These are phyloP conservation scores for Lordiphosa andalusiaca DNA, from an alignment of 2,888 invertebrate genomes.

Conservation along the genomic window DNA sequence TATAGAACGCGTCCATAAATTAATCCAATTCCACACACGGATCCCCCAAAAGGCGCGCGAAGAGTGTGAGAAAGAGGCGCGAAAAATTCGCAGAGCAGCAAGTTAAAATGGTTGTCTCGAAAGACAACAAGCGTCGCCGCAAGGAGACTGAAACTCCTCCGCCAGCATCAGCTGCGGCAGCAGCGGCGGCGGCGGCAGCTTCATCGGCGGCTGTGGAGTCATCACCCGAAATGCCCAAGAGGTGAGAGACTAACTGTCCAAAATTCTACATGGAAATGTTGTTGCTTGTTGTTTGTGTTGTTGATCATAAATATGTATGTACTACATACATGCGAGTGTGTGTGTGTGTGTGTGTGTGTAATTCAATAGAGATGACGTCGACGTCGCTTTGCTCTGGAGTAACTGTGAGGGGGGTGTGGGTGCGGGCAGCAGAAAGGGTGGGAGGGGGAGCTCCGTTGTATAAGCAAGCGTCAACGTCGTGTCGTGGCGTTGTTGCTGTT, in stretches of 20 bases:
- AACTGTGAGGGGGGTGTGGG: conserved; percentile 8
- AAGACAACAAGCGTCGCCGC: conserved; percentile 80
- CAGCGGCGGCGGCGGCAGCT: conserved; percentile 40
- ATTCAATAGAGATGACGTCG: conserved; percentile 35
- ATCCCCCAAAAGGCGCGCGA: conserved; percentile 6
- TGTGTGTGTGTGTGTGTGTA: conserved; percentile 20
- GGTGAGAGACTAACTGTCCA: conserved; percentile 68
- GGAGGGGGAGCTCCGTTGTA: conserved; percentile 29
- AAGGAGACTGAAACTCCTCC: conserved; percentile 76
- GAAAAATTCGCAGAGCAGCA: conserved; percentile 60
- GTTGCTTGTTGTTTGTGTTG: conserved; percentile 23
- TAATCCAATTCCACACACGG: conserved; percentile 6
- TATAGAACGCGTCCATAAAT: conserved; percentile 15
- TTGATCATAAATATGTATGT: conserved; percentile 26
- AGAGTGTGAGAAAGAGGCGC: conserved; percentile 57
- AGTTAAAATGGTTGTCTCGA: conserved; percentile 80
- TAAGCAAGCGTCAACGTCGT: conserved; percentile 42
- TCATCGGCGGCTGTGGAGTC: conserved; percentile 71
- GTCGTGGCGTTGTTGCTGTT: conserved; percentile 55
- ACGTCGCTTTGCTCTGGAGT: conserved; percentile 15
- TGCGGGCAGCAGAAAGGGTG: conserved; percentile 1
- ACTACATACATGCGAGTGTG: conserved; percentile 17
- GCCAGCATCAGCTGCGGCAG: conserved; percentile 36
- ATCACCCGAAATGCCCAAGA: conserved; percentile 80
- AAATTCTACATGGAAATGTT: conserved; percentile 1